Evolutionary conservation across 1,140 invertebrate genomes (phyloP).

Genomic region (Neodiprion lecontei): DNA sequence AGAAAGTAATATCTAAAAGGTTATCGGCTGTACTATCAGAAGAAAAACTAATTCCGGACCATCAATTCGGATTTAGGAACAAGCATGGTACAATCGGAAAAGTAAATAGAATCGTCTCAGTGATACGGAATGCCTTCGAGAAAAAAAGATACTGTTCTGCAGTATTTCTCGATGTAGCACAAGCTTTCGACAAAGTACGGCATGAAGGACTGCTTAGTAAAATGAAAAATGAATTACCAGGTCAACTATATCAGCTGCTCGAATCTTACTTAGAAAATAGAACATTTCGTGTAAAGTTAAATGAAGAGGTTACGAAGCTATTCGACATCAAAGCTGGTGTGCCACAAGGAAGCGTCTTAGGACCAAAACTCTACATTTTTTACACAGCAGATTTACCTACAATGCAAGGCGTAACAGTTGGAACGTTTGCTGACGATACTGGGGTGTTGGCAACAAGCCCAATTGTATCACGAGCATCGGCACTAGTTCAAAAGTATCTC

Average conservation of each 20-base stretch:
- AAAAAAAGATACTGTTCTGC: conserved; percentile 8
- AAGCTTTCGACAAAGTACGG: conserved; percentile 46
- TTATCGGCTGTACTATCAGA: conserved; percentile 5
- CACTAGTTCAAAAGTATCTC: too few relatives aligned
- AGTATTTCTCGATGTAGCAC: conserved; percentile 33
- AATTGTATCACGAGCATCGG: conserved; percentile 15
- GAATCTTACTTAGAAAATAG: conserved; percentile 36
- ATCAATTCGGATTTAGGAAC: conserved; percentile 22
- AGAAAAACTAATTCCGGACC: conserved; percentile 19
- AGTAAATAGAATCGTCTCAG: conserved; percentile 30
- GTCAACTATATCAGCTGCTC: conserved; percentile 29
- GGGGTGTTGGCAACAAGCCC: conserved; percentile 24
- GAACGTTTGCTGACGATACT: conserved; percentile 41
- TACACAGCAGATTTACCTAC: conserved; percentile 33
- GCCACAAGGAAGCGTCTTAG: conserved; percentile 35
- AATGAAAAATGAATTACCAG: conserved; percentile 22
- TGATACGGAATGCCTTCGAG: conserved; percentile 26
- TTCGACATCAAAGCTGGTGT: conserved; percentile 32
- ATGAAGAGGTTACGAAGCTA: conserved; percentile 22
- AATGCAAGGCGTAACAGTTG: background rate
- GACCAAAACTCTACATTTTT: conserved; percentile 31
- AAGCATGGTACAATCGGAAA: conserved; percentile 37
- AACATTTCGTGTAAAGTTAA: conserved; percentile 33
- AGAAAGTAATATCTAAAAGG: too few relatives aligned
- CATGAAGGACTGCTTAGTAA: conserved; percentile 39